Base-by-base conservation (phyloP, 1,140 invertebrate species). In the Drosophila ironensis region DNA sequence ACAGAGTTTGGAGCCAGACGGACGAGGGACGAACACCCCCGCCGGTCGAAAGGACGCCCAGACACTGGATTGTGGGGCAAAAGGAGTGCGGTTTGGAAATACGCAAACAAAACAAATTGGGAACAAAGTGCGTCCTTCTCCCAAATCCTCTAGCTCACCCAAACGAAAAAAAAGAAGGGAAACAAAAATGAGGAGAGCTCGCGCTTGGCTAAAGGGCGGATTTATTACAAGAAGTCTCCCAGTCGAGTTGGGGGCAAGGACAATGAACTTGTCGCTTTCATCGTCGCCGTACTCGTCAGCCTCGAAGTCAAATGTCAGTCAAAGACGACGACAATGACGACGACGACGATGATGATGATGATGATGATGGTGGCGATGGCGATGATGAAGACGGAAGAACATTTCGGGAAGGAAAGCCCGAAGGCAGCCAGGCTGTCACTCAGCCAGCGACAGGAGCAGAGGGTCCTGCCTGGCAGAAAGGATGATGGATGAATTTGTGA, bases 401-500 rank as follows among this genome's bases (percentile, higher is more conserved):
- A 41, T 68, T 63, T 68, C 22, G 63, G 28, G 45, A 51, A 33
- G 16, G 11, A 72, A 56, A 33, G 47, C 17, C 40, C 24, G 22
- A 38, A 47, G 27, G 64, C 30, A 67, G 63, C 44, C 52, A 44
- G 54, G 19, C 68, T 72, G 68, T 86, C 78, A 84, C 64, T 80
- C 81, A 72, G 69, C 46, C 48, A 41, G 51, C 38, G 46, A 54
- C 57, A 37, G 47, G 30, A 40, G 46, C 51, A 25, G 66, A 54
- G 38, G 56, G 56, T 56, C 41, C 53, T 60, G 46, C 30, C 47
- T 44, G 61, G 77, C 59, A 70, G 59, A 86, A 87, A 80, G 71
- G 75, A 86, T 86, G 80, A 86, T 86, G 80, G 75, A 86, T 86
- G 80, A 87, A 87, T 86, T 86, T 80, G 81, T 86, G 81, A 80